Evolutionary conservation across 2,888 invertebrate species (phyloP).

Genomic region (Cistogaster globosa): DNA sequence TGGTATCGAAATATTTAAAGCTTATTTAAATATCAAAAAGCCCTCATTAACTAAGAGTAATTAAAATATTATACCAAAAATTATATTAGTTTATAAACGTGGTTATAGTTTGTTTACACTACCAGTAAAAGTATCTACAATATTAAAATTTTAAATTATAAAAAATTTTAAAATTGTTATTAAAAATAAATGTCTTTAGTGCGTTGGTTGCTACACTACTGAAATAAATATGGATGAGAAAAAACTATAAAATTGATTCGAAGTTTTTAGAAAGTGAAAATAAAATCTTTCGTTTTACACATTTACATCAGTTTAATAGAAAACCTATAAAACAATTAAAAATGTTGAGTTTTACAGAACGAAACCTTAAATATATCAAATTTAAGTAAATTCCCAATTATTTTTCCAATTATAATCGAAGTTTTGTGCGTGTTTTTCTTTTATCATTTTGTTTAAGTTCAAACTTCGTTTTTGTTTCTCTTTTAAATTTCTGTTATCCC

Average conservation of each 20-base stretch:
- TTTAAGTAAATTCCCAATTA: background rate
- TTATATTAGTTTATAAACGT: no score
- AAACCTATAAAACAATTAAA: background rate
- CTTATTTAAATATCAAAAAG: no score
- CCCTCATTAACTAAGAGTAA: no score
- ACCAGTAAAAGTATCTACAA: no score
- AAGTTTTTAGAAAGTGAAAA: background rate
- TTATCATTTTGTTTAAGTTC: background rate
- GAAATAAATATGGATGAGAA: background rate
- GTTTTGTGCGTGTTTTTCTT: constrained; percentile 1
- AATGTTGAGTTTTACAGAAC: background rate
- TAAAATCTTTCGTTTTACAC: background rate
- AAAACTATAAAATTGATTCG: no score
- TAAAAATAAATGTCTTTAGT: no score
- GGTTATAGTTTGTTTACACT: no score
- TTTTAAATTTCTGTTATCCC: background rate
- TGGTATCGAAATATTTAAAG: no score
- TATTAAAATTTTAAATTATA: no score
- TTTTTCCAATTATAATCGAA: constrained; percentile 1
- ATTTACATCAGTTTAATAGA: constrained; percentile 2
- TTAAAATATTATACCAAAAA: no score
- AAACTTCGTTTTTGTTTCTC: background rate
- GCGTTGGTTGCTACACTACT: background rate
- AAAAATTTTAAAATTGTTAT: no score
- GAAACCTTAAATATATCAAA: background rate